Base-by-base conservation (phyloP, 2,888 invertebrate species). In the Melipona bicolor region DNA sequence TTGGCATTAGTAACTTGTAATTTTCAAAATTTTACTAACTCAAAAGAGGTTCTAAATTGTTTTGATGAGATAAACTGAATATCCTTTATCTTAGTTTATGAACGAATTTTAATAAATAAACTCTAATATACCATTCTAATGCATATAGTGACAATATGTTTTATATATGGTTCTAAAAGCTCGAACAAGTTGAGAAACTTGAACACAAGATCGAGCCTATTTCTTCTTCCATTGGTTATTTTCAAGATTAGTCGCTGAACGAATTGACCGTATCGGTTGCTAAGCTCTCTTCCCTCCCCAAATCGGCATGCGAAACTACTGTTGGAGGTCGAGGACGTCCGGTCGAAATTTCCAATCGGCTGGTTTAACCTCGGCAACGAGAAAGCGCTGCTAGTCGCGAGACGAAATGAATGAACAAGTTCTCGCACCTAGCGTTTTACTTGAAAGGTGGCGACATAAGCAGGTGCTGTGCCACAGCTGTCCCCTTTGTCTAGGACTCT, bases 391-490 rank as follows among this genome's bases (percentile, higher is more conserved):
- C 32, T 32, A 19, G 73, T 79, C 71, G 59, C 75, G 70, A 56
- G 19, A 13, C 65, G 32, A 77, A 79, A 67, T 79, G 80, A 82
- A 80, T 75, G 78, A 59, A 71, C 80, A 72, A 77, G 61, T 50
- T 70, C 67, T 64, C 65, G 76, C 78, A 83, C 52, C 79, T 73
- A 65, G 77, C 75, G 75, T 85, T 43, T 86, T 84, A 79, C 81
- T 79, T 56, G 70, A 70, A 77, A 84, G 79, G 70, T 75, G 83
- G 85, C 84, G 79, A 84, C 80, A 82, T 71, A 86, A 88, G 84
- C 88, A 88, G 88, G 88, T 88, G 88, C 52, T 77, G 59, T 24
- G 65, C 54, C 62, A 84, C 88, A 88, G 83, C 88, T 88, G 88
- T 82, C 79, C 69, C 85, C 84, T 81, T 86, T 84, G 84, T 87